Evolutionary conservation across 2,113 vertebrate genomes (phyloP).

Genomic region (Dasyurus viverrinus): DNA sequence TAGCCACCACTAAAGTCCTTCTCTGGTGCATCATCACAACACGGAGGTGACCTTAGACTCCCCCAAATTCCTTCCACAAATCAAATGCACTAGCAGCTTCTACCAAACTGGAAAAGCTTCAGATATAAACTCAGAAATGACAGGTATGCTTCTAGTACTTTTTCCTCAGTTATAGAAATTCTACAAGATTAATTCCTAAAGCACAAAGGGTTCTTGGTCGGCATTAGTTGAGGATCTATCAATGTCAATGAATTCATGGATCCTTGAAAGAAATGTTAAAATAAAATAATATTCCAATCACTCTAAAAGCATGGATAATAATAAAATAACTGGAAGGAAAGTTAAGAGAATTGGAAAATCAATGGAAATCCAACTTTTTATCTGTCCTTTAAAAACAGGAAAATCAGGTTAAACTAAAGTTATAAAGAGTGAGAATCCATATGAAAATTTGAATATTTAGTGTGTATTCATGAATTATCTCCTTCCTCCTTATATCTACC

Average conservation of each 20-base stretch:
- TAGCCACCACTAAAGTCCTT: not conserved
- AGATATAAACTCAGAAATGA: not conserved
- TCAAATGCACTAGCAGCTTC: not conserved
- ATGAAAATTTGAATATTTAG: not conserved
- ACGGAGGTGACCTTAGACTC: not conserved
- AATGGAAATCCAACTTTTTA: conserved; percentile 28
- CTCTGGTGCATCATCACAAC: not conserved
- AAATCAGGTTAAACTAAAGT: conserved; percentile 26
- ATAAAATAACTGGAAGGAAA: not conserved
- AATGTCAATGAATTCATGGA: not conserved
- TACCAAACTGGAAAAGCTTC: not conserved
- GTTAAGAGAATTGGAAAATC: conserved; percentile 22
- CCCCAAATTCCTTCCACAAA: not conserved
- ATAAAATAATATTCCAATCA: conserved; percentile 1
- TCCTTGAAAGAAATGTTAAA: not conserved
- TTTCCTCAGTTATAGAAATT: not conserved
- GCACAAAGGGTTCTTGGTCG: not conserved
- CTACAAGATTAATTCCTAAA: not conserved
- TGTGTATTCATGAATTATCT: not conserved
- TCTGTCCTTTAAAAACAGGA: not conserved
- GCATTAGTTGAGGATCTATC: not conserved
- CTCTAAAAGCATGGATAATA: conserved; percentile 5
- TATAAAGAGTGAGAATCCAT: conserved; percentile 11
- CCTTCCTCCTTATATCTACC: not conserved
- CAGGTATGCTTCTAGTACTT: not conserved